These are phyloP conservation scores for Zaprionus ghesquierei DNA, from an alignment of 1,140 invertebrate species.

Conservation along the genomic window DNA sequence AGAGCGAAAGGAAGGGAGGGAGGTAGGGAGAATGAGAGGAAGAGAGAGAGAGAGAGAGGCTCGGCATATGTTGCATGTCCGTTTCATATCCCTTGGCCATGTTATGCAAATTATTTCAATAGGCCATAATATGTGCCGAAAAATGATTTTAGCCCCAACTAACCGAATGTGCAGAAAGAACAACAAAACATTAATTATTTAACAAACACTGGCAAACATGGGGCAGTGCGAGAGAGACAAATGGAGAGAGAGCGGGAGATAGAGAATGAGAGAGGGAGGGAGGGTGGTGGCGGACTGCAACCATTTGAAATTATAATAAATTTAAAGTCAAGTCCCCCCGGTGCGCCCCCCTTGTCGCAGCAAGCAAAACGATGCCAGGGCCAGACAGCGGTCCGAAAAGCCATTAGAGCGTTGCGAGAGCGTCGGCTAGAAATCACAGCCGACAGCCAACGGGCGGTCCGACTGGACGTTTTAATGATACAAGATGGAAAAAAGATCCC, in stretches of 20 bases:
- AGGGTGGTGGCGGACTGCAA: slow-evolving; percentile 12
- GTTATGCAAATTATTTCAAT: slow-evolving; percentile 79
- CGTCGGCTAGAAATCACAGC: slow-evolving; percentile 58
- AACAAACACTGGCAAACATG: slow-evolving; percentile 51
- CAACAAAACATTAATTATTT: slow-evolving; percentile 75
- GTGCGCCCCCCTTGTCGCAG: not conserved
- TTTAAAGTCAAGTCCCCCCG: slow-evolving; percentile 55
- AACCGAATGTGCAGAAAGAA: slow-evolving; percentile 68
- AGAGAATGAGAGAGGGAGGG: not conserved
- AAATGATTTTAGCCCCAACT: slow-evolving; percentile 66
- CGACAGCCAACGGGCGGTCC: slow-evolving; percentile 60
- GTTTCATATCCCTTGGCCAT: slow-evolving; percentile 75
- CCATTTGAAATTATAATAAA: slow-evolving; percentile 75
- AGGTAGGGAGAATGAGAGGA: not conserved
- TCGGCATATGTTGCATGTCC: slow-evolving; percentile 72
- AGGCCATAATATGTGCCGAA: slow-evolving; percentile 75
- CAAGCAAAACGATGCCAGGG: slow-evolving; percentile 41
- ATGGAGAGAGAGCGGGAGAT: not conserved
- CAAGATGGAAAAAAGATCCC: slow-evolving; percentile 44
- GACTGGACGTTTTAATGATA: slow-evolving; percentile 66
- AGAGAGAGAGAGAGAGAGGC: not conserved
- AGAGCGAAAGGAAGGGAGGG: not conserved
- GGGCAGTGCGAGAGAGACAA: not conserved
- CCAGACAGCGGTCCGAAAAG: slow-evolving; percentile 57
- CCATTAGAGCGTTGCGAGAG: slow-evolving; percentile 53